Percentiles rank a stretch among this genome's conserved stretches.
These are phyloP conservation scores for Hydrotaea cyrtoneurina DNA, from an alignment of 2,888 invertebrate genomes.

Conservation along the genomic window DNA sequence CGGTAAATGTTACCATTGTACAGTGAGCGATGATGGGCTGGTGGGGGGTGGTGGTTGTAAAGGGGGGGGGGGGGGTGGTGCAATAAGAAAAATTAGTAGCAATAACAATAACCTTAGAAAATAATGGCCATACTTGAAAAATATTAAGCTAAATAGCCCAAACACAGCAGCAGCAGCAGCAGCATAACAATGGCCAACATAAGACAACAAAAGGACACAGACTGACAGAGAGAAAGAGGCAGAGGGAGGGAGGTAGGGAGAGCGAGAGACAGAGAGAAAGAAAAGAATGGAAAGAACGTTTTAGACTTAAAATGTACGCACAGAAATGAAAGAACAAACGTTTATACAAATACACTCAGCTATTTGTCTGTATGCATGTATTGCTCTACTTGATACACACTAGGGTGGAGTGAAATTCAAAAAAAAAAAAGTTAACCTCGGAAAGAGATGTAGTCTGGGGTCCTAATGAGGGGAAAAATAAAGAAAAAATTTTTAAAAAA, in stretches of 20 bases:
- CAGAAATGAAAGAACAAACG: background rate
- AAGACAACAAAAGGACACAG: background rate
- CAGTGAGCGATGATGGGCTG: background rate
- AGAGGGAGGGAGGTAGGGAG: background rate
- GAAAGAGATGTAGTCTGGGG: too few species aligned
- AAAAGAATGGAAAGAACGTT: background rate
- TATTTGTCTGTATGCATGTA: slow-evolving; percentile 73
- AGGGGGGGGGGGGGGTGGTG: background rate
- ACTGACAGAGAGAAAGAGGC: background rate
- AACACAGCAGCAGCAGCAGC: background rate
- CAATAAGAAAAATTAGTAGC: slow-evolving; percentile 40
- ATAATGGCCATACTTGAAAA: slow-evolving; percentile 40
- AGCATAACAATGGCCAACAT: background rate
- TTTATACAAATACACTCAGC: too few species aligned
- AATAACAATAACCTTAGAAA: slow-evolving; percentile 48
- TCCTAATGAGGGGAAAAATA: too few species aligned
- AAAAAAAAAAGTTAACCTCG: too few species aligned
- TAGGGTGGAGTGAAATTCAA: too few species aligned
- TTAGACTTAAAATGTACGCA: too few species aligned
- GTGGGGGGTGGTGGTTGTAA: background rate
- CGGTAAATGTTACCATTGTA: slow-evolving; percentile 12
- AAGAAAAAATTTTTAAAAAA: too few species aligned
- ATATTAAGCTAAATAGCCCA: slow-evolving; percentile 34
- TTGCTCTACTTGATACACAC: too few species aligned
- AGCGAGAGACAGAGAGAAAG: background rate